phyloP scores from a whole-genome alignment of 1,140 invertebrate genomes.

The Carcinoscorpius rotundicauda region DNA sequence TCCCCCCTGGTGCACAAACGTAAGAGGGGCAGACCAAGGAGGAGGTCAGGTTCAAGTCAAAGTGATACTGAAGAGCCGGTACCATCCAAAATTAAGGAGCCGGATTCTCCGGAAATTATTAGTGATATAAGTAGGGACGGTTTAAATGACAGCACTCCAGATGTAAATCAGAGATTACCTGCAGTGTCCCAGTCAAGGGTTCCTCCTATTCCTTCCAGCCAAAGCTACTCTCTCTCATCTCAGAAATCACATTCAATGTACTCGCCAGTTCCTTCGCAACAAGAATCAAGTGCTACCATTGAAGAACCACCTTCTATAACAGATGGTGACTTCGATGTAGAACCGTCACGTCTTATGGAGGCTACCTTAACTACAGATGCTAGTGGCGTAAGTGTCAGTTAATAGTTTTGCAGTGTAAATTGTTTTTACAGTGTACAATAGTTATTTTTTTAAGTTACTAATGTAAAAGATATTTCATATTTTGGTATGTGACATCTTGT shows the following conservation, averaged over 20 bases:
- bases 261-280: background rate
- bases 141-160: slow-evolving; percentile 4
- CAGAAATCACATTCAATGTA: too few relatives aligned
- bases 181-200: background rate
- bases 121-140: slow-evolving; percentile 14
- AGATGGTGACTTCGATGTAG: slow-evolving; percentile 18
- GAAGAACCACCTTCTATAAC: slow-evolving; percentile 9
- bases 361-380: slow-evolving; percentile 19
- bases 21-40: slow-evolving; percentile 14
- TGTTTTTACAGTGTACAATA: too few relatives aligned
- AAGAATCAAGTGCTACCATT: slow-evolving; percentile 13
- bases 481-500: too few relatives aligned
- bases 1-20: slow-evolving; percentile 7
- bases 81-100: slow-evolving; percentile 17
- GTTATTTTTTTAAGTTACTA: too few relatives aligned
- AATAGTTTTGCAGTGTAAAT: too few relatives aligned
- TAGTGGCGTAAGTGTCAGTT: slow-evolving; percentile 1
- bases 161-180: slow-evolving; percentile 9
- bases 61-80: slow-evolving; percentile 17
- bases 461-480: too few relatives aligned
- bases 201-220: too few relatives aligned
- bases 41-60: slow-evolving; percentile 14
- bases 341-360: slow-evolving; percentile 19
- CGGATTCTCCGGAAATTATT: slow-evolving; percentile 18
- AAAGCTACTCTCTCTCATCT: too few relatives aligned